These are phyloP conservation scores for Azorinus chamasolen DNA, from an alignment of 2,888 invertebrate species.

Conservation along the genomic window DNA sequence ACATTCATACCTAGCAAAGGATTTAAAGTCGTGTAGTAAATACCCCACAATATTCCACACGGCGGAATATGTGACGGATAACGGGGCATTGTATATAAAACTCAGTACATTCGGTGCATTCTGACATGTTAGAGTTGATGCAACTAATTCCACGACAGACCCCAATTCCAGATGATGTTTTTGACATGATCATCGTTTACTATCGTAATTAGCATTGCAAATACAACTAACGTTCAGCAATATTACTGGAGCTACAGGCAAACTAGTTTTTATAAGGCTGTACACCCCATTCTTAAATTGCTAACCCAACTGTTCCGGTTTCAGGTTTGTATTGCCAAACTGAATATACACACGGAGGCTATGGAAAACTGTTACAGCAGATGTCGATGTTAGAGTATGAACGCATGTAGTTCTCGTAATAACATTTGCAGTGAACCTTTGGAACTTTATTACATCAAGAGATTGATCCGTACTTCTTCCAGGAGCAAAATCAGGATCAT, in stretches of 20 bases:
- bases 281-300: constrained; percentile 31
- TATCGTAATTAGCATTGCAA: constrained; percentile 57
- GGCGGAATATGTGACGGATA: too few relatives aligned
- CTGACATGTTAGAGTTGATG: neutral
- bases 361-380: constrained; percentile 63
- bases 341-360: constrained; percentile 55
- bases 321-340: constrained; percentile 20
- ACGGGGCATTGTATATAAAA: too few relatives aligned
- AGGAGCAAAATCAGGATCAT: neutral
- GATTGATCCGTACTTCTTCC: neutral
- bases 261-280: constrained; percentile 27
- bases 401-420: constrained; percentile 20
- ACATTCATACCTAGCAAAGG: too few relatives aligned
- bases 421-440: constrained; percentile 33
- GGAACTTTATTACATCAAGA: constrained; percentile 1
- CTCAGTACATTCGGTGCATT: too few relatives aligned
- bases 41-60: too few relatives aligned
- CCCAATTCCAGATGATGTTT: constrained; percentile 6
- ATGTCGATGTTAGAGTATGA: constrained; percentile 50
- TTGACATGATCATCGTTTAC: constrained; percentile 6
- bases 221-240: constrained; percentile 63
- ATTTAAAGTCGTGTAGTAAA: too few relatives aligned
- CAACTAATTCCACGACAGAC: neutral
- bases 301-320: constrained; percentile 63
- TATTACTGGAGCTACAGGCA: constrained; percentile 63